phyloP scores from a whole-genome alignment of 1,140 invertebrate genomes.

The Drosophila pandora region DNA sequence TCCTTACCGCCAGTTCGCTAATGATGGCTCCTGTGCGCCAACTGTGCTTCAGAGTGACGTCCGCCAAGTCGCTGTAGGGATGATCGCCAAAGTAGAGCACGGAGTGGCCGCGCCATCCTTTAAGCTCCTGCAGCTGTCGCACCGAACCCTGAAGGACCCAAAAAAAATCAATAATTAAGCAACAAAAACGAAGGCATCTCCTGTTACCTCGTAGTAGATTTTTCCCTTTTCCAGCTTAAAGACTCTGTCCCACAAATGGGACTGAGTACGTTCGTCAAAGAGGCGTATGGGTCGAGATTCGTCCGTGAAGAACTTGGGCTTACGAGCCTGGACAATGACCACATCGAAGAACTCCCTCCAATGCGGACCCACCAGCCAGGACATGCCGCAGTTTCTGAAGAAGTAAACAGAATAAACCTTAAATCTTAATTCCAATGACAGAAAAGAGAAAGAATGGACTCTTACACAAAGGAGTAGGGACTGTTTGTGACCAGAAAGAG shows the following conservation, averaged over 20 bases:
- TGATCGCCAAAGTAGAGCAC: conserved; percentile 99
- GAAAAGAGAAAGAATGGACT: conserved; percentile 43
- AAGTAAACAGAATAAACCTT: not conserved
- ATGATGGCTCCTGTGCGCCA: conserved; percentile 99
- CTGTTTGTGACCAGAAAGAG: conserved; percentile 98
- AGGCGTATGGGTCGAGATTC: conserved; percentile 94
- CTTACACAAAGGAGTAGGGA: conserved; percentile 98
- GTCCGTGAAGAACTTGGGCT: conserved; percentile 98
- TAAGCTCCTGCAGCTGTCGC: conserved; percentile 94
- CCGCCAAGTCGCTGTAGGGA: conserved; percentile 98
- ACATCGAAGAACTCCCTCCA: conserved; percentile 98
- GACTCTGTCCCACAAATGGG: conserved; percentile 96
- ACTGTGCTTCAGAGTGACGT: conserved; percentile 97
- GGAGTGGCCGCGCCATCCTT: conserved; percentile 95
- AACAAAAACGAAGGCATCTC: not conserved
- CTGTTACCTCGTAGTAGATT: conserved; percentile 94
- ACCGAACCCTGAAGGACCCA: conserved; percentile 91
- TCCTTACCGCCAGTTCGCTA: conserved; percentile 92
- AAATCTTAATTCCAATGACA: not conserved
- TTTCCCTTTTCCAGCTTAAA: conserved; percentile 93
- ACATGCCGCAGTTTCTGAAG: conserved; percentile 95
- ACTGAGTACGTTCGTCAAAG: conserved; percentile 92
- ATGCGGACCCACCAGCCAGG: conserved; percentile 92
- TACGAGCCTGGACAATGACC: conserved; percentile 96
- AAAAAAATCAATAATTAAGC: not conserved